phyloP scores from a whole-genome alignment of 1,140 invertebrate genomes.

The Meteorus sp. region DNA sequence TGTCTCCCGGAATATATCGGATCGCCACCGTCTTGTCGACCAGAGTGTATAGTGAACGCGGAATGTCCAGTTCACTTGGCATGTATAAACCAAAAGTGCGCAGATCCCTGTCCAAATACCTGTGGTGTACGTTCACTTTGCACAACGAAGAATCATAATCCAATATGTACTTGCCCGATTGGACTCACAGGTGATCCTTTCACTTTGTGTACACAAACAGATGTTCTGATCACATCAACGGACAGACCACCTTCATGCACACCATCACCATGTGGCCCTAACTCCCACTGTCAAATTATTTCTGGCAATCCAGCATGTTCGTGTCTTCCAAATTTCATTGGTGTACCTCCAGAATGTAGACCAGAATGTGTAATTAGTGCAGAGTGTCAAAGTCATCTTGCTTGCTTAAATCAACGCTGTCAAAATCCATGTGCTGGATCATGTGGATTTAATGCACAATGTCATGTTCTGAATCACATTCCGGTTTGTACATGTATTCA shows the following conservation, averaged over 20 bases:
- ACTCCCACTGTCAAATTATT: constrained; percentile 75
- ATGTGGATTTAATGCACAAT: constrained; percentile 74
- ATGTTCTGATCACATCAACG: constrained; percentile 53
- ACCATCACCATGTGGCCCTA: constrained; percentile 80
- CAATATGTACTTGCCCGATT: constrained; percentile 71
- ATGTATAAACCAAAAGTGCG: constrained; percentile 63
- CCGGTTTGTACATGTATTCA: constrained; percentile 75
- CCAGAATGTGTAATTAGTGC: constrained; percentile 74
- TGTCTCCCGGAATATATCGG: constrained; percentile 62
- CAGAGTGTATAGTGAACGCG: constrained; percentile 62
- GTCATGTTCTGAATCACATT: constrained; percentile 73
- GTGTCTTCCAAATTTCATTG: constrained; percentile 74
- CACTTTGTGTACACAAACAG: constrained; percentile 56
- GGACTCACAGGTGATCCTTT: constrained; percentile 79
- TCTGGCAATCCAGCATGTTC: constrained; percentile 75
- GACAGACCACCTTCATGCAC: constrained; percentile 71
- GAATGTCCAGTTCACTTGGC: constrained; percentile 61
- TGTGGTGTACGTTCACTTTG: constrained; percentile 63
- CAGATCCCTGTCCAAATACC: constrained; percentile 62
- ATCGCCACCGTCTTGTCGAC: constrained; percentile 60
- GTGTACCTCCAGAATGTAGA: constrained; percentile 73
- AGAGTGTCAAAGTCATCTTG: constrained; percentile 71
- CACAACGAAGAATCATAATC: constrained; percentile 62
- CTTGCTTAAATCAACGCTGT: constrained; percentile 74
- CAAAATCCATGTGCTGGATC: constrained; percentile 75